Base-by-base conservation (phyloP, 2,113 vertebrate genomes). In the Corydoras maculifer region DNA sequence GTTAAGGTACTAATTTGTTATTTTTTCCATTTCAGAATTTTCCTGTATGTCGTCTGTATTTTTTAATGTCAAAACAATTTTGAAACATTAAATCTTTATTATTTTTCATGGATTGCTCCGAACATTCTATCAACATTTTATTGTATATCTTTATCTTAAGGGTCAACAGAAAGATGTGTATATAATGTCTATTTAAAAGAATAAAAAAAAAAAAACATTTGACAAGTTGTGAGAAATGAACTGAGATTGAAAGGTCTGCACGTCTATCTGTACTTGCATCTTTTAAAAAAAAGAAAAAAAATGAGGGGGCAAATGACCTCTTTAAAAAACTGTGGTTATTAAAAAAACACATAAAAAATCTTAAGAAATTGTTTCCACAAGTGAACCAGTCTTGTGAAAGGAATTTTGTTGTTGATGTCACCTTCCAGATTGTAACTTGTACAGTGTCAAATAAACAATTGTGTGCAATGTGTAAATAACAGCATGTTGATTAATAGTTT, bases 401-500 rank as follows among this genome's bases (percentile, higher is more conserved):
- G 87, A 89, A 85, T 87, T 25, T 88, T 90, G 87, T 90, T 86
- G 86, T 91, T 87, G 86, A 89, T 90, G 88, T 91, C 88, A 89
- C 85, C 87, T 90, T 89, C 86, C 87, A 87, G 87, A 90, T 90
- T 90, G 88, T 91, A 87, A 87, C 81, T 87, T 91, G 90, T 90
- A 90, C 90, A 90, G 87, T 91, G 88, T 90, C 85, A 87, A 91
- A 90, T 91, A 90, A 91, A 91, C 86, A 88, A 88, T 81, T 87
- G 85, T 72, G 87, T 88, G 87, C 86, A 87, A 90, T 88, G 89
- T 91, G 90, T 91, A 91, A 88, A 91, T 90, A 91, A 88, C 83
- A 90, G 88, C 90, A 91, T 91, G 90, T 88, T 85, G 86, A 90
- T 90, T 87, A 90, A 82, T 91, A 91, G 90, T 90, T 91, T 91